Conservation (phyloP, 1,140 invertebrate genomes). For the Zaprionus camerounensis region DNA sequence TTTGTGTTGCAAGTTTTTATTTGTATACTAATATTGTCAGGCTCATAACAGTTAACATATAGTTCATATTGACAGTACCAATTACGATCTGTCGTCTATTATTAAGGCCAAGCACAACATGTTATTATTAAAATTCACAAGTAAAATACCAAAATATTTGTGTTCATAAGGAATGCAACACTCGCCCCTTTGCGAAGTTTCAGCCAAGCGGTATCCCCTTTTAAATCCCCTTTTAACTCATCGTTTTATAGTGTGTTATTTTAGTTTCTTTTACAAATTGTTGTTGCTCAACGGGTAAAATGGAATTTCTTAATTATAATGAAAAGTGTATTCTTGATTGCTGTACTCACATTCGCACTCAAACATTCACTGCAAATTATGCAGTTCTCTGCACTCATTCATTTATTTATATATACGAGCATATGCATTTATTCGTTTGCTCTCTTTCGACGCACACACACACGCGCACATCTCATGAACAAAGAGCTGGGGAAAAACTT, state of each 20-base stretch:
- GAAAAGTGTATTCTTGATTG: constrained; percentile 37
- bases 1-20: too few species aligned
- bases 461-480: constrained; percentile 11
- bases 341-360: constrained; percentile 1
- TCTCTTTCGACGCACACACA: constrained; percentile 3
- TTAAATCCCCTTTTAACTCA: not conserved
- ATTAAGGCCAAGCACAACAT: not conserved
- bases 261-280: constrained; percentile 12
- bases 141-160: not conserved
- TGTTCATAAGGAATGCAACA: not conserved
- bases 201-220: not conserved
- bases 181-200: not conserved
- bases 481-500: constrained; percentile 47
- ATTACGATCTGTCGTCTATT: not conserved
- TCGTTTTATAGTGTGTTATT: not conserved
- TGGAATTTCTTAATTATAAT: constrained; percentile 58
- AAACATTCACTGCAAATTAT: constrained; percentile 21
- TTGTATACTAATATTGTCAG: too few species aligned
- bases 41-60: not conserved
- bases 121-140: not conserved
- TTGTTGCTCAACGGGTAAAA: constrained; percentile 12
- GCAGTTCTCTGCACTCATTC: constrained; percentile 53
- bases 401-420: constrained; percentile 46
- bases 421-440: constrained; percentile 57
- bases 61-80: not conserved